These are phyloP conservation scores for Mormyrus hasselquistii DNA, from an alignment of 2,797 vertebrate species.

Conservation along the genomic window DNA sequence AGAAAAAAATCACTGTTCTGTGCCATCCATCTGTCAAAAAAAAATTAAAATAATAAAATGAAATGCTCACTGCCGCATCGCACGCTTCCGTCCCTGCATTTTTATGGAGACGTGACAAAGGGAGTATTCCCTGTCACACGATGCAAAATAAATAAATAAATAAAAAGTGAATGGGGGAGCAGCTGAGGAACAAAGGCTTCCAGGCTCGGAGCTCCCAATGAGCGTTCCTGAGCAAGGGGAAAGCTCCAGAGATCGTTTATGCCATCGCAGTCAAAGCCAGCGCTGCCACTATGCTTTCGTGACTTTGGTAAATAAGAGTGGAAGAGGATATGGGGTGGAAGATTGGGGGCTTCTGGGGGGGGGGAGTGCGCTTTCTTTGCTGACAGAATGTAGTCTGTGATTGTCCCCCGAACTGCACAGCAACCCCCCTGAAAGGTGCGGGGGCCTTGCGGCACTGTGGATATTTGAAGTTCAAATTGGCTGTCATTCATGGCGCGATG, in stretches of 20 bases:
- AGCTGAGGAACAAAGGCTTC: slow-evolving; percentile 56
- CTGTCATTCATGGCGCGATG: slow-evolving; percentile 1
- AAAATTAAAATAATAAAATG: neutral
- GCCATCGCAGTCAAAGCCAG: slow-evolving; percentile 52
- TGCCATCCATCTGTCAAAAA: neutral
- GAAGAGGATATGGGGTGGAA: slow-evolving; percentile 40
- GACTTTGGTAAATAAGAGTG: slow-evolving; percentile 50
- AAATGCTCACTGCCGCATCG: neutral
- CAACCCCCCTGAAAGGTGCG: neutral
- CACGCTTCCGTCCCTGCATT: neutral
- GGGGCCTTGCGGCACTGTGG: neutral
- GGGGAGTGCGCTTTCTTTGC: slow-evolving; percentile 46
- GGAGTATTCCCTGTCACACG: neutral
- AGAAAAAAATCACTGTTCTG: neutral
- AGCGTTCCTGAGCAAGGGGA: slow-evolving; percentile 37
- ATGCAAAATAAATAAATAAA: neutral
- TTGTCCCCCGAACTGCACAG: neutral
- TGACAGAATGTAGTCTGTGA: slow-evolving; percentile 47
- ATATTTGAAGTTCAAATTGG: slow-evolving; percentile 8
- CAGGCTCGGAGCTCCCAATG: slow-evolving; percentile 50
- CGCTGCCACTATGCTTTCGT: slow-evolving; percentile 38
- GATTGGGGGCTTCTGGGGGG: neutral
- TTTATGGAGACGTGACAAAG: slow-evolving; percentile 4
- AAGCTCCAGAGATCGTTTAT: neutral
- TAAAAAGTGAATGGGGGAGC: slow-evolving; percentile 2